Evolutionary conservation across 30 jellyfish, hydroid and myxozoan species (phyloP).

Genomic region (Rhopilema esculentum): DNA sequence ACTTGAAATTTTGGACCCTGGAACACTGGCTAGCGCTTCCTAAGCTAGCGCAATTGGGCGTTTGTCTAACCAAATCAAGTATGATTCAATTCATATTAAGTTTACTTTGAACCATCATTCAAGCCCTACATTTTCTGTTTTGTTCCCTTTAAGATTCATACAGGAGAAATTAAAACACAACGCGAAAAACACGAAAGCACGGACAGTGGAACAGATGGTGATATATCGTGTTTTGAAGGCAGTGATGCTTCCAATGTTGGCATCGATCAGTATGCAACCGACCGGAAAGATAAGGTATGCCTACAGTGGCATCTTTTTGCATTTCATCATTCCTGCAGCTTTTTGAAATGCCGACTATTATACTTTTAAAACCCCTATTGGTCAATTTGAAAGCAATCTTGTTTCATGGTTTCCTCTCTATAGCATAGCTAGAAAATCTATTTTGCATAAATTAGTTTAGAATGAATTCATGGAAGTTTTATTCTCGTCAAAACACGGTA

Average conservation of each 20-base stretch:
- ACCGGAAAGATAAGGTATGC: conserved; percentile 55
- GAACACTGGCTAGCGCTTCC: too few species aligned
- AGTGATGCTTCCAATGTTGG: conserved; percentile 73
- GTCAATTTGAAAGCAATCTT: too few species aligned
- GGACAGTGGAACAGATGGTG: conserved; percentile 74
- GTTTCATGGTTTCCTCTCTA: too few species aligned
- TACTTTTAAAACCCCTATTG: neutral
- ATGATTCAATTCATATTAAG: too few species aligned
- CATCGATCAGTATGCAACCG: conserved; percentile 39
- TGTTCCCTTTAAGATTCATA: neutral
- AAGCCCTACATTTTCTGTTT: neutral
- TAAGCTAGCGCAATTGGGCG: too few species aligned
- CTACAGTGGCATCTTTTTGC: neutral
- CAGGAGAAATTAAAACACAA: neutral
- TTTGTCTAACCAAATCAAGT: too few species aligned
- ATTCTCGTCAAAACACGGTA: too few species aligned
- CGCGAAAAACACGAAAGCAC: conserved; percentile 36
- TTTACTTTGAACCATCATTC: neutral
- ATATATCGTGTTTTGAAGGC: conserved; percentile 59
- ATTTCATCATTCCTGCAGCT: neutral
- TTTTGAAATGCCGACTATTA: neutral
- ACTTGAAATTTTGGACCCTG: too few species aligned
- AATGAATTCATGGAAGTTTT: too few species aligned
- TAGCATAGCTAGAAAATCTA: too few species aligned
- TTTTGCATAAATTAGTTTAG: too few species aligned